Conservation (phyloP, 1,140 invertebrate species). For the Aphaenogaster floridana region DNA sequence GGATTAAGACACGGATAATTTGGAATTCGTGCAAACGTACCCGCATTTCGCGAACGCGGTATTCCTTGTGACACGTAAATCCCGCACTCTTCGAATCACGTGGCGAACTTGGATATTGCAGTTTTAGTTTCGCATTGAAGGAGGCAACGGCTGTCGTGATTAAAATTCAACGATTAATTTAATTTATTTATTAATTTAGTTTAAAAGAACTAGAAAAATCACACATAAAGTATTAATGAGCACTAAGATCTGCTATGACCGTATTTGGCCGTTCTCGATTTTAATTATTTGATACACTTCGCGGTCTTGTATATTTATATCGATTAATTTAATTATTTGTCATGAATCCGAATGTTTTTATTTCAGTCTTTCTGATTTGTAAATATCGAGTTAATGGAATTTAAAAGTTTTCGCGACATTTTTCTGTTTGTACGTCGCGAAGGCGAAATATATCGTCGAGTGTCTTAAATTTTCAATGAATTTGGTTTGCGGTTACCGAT, state of each 20-base stretch:
- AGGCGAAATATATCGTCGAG: neutral
- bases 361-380: slow-evolving; percentile 4
- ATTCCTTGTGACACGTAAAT: neutral
- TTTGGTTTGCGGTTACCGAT: slow-evolving; percentile 33
- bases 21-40: neutral
- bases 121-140: neutral
- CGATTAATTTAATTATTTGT: slow-evolving; percentile 7
- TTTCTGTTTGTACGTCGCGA: neutral
- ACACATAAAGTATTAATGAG: too few species aligned
- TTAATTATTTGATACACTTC: too few species aligned
- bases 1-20: slow-evolving; percentile 46
- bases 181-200: neutral
- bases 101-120: neutral
- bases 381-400: slow-evolving; percentile 14
- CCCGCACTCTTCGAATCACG: neutral
- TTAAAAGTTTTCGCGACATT: neutral
- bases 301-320: too few species aligned
- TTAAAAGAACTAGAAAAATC: too few species aligned
- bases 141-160: neutral
- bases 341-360: neutral
- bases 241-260: too few species aligned
- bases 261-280: too few species aligned
- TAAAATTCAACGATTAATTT: neutral
- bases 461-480: slow-evolving; percentile 49
- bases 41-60: neutral